These are phyloP conservation scores for Drosophila azteca DNA, from an alignment of 1,140 invertebrate genomes.

Conservation along the genomic window DNA sequence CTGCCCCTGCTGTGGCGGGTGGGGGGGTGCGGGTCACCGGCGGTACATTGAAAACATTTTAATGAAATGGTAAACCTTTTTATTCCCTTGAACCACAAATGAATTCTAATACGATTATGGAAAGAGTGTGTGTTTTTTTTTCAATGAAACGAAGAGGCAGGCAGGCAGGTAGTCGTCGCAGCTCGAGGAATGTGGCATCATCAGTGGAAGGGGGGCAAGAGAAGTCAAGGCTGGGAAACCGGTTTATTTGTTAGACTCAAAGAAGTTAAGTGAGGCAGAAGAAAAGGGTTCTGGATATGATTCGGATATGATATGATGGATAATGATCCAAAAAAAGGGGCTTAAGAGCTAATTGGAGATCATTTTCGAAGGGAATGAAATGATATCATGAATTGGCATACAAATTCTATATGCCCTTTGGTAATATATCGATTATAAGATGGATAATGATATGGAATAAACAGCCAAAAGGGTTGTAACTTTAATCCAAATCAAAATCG, in stretches of 20 bases:
- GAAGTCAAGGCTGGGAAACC: conserved; percentile 42
- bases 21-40: background rate
- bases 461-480: too few relatives aligned
- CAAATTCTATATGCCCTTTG: too few relatives aligned
- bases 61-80: conserved; percentile 47
- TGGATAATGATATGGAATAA: too few relatives aligned
- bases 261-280: too few relatives aligned
- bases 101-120: conserved; percentile 73
- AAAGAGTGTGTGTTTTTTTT: background rate
- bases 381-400: too few relatives aligned
- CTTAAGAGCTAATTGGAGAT: background rate
- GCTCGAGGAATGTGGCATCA: conserved; percentile 28
- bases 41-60: conserved; percentile 50
- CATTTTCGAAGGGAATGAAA: too few relatives aligned
- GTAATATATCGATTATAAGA: too few relatives aligned
- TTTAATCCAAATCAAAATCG: too few relatives aligned
- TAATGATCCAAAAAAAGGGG: background rate
- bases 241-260: background rate
- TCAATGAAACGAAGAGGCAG: conserved; percentile 33
- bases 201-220: conserved; percentile 14
- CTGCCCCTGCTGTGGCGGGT: too few relatives aligned
- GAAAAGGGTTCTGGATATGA: too few relatives aligned
- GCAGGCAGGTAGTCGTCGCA: conserved; percentile 43
- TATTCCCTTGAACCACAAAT: conserved; percentile 27
- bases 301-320: too few relatives aligned